Percentiles rank a stretch among this genome's conserved stretches.
phyloP scores from a whole-genome alignment of 1,140 invertebrate species.

The Leptinotarsa undecemlineata region DNA sequence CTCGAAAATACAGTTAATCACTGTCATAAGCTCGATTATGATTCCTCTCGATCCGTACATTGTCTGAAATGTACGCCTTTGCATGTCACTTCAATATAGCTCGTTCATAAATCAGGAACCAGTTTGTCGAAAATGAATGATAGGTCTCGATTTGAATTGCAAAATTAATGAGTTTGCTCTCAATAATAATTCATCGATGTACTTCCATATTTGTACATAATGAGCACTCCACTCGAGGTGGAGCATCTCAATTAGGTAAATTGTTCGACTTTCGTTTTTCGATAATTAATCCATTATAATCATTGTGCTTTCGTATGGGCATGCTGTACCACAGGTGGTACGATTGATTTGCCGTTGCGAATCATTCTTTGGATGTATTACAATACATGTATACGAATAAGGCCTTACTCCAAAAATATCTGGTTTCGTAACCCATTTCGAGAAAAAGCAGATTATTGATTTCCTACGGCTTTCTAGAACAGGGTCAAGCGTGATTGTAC shows the following conservation, averaged over 20 bases:
- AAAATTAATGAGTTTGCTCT: not conserved
- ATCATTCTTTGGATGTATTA: not conserved
- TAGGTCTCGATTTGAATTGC: not conserved
- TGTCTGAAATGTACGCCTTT: not conserved
- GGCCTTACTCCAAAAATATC: not conserved
- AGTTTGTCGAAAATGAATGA: slow-evolving; percentile 8
- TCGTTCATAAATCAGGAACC: not conserved
- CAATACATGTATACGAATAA: not conserved
- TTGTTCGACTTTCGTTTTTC: slow-evolving; percentile 3
- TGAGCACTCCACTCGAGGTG: not conserved
- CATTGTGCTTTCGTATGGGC: not conserved
- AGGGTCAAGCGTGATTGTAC: no score
- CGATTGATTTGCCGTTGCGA: not conserved
- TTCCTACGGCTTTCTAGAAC: no score
- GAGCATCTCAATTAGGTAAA: not conserved
- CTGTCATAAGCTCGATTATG: no score
- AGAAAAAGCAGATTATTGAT: no score
- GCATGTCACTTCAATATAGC: not conserved
- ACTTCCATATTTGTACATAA: slow-evolving; percentile 1
- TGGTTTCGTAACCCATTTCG: not conserved
- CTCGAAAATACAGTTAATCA: no score
- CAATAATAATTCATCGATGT: not conserved
- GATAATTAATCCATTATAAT: slow-evolving; percentile 4
- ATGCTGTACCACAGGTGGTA: not conserved
- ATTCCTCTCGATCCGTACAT: not conserved